Evolutionary conservation across 1,140 invertebrate species (phyloP), one percentile per base, ranked within the genome.

Genomic region (Solen grandis): DNA sequence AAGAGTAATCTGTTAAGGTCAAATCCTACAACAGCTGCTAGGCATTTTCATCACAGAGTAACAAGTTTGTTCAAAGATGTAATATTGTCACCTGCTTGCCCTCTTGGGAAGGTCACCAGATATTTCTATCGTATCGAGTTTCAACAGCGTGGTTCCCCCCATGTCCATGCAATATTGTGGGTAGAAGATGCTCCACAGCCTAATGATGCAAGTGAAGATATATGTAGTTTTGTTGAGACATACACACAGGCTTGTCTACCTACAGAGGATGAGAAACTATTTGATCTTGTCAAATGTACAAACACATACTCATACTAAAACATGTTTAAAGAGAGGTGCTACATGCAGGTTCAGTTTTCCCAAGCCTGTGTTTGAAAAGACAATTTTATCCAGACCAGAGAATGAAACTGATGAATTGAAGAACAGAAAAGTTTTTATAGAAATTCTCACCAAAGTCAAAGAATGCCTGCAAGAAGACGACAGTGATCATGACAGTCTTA

Each of bases 51-150:
- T n/a, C n/a, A n/a, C n/a, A n/a, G n/a, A n/a, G n/a, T n/a, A n/a
- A n/a, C n/a, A n/a, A n/a, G n/a, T n/a, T 75, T 85, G 31, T 74
- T 82, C 31, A 74, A 69, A 54, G 35, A 82, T 33, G 35, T 84
- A 31, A 22, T 82, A 13, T 25, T n/a, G 22, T 54, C 50, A 38
- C n/a, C 35, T 27, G 69, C 68, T 22, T 38, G 50, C 13, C 5
- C 38, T n/a, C 5, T 66, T n/a, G 31, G 62, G 25, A 36, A 66
- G 22, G 16, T n/a, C 3, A 3, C 22, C 8, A 19, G 22, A 22
- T 36, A 36, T 46, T 22, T 3, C 5, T 13, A 36, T 2, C 31
- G 31, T 10, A 38, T 22, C 29, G 62, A 38, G 31, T 36, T 66
- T 66, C 31, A 10, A 5, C 5, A 66, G 41, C 14, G 46, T 52